Evolutionary conservation across 2,113 vertebrate species (phyloP), one percentile per base, ranked within the genome.

Genomic region (Hiodon tergisus): DNA sequence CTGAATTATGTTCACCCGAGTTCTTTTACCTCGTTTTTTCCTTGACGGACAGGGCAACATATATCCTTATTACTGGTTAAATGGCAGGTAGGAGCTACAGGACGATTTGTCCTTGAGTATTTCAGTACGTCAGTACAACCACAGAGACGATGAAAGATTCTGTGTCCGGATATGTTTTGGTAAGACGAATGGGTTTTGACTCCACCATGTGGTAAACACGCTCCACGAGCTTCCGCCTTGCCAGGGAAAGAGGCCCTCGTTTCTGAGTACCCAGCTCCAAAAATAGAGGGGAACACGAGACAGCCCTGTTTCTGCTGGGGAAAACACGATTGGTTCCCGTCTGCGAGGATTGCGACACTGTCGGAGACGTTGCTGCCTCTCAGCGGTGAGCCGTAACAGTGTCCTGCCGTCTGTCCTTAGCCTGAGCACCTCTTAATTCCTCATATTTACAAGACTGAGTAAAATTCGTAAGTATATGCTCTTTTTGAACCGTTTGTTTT

Each of bases 211-310:
- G 31, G 31, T 31, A 31, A 31, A 17, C n/a, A 13, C 67, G 16
- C 14, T 53, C 50, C 67, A 54, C 68, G 17, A 54, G 6, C 52
- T 68, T 47, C 47, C 66, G 47, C 31, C 52, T 46, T 70, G 54
- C 69, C 69, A 16, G 66, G 59, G 62, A 72, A 52, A 10, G 47
- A 63, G 71, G 51, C 61, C 62, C 11, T 65, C 53, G 31, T 14
- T 65, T 67, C 65, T 55, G 65, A 59, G 14, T 75, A 48, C 61
- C 47, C 65, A 13, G 63, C 2, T 53, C 73, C 73, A 75, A 75
- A 75, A 75, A 75, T 75, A 71, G 75, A 76, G 14, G 50, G 52
- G 6, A 52, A 71, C 16, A 50, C 54, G 68, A 63, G 16, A 70
- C 10, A 3, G 58, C 6, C 31, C 14, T 17, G 31, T 71, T 62